Percentiles rank a stretch among this genome's conserved stretches.
phyloP scores from a whole-genome alignment of 2,888 invertebrate genomes.

The Caenorhabditis plicata region DNA sequence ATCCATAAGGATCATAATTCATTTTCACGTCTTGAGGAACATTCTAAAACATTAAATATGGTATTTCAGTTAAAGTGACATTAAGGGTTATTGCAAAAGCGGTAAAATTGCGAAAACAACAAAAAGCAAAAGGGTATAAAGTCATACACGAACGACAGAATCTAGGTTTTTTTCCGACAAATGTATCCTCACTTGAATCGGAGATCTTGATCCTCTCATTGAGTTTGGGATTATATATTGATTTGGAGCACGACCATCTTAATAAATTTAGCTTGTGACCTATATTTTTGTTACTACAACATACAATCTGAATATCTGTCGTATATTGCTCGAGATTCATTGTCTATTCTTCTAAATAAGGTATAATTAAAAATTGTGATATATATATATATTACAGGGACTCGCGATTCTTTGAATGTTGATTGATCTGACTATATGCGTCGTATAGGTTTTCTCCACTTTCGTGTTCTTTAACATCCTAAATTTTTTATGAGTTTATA shows the following conservation, averaged over 20 bases:
- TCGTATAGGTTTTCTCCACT: constrained; percentile 25
- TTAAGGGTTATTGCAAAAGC: too few species aligned
- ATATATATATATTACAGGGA: background rate
- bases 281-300: background rate
- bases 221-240: constrained; percentile 32
- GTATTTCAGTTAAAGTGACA: too few species aligned
- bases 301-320: constrained; percentile 22
- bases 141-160: constrained; percentile 26
- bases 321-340: constrained; percentile 13
- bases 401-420: constrained; percentile 2
- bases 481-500: background rate
- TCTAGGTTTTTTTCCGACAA: constrained; percentile 24
- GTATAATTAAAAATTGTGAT: background rate
- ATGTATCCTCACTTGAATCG: constrained; percentile 35
- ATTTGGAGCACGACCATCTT: constrained; percentile 9
- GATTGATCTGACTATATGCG: constrained; percentile 28
- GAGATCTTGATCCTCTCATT: constrained; percentile 21
- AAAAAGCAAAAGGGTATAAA: constrained; percentile 8
- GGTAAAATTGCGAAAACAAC: background rate
- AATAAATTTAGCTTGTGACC: constrained; percentile 3
- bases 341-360: constrained; percentile 4
- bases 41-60: too few species aligned
- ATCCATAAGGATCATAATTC: too few species aligned
- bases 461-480: background rate
- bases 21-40: too few species aligned